Evolutionary conservation across 2,888 invertebrate species (phyloP).

Genomic region (Platypus cylindrus): DNA sequence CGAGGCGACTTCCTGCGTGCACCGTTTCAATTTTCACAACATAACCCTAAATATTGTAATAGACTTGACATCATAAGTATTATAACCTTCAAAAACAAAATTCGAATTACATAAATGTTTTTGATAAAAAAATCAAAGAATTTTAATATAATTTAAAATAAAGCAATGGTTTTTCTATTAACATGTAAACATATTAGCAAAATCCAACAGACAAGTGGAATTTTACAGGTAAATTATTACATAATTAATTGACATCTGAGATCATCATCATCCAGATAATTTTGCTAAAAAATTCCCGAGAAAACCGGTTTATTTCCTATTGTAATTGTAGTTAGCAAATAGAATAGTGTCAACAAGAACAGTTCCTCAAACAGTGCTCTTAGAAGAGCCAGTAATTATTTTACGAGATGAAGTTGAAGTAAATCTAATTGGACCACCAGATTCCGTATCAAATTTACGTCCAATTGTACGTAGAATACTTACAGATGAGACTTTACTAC

Average conservation of each 20-base stretch:
- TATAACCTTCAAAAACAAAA: no score
- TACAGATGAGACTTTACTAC: conserved; percentile 51
- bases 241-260: background rate
- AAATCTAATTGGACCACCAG: conserved; percentile 69
- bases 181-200: conserved; percentile 2
- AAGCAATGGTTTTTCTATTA: conserved; percentile 2
- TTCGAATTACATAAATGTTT: no score
- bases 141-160: no score
- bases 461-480: conserved; percentile 54
- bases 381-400: conserved; percentile 28
- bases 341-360: conserved; percentile 43
- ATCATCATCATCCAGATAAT: no score
- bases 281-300: no score
- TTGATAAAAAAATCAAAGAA: no score
- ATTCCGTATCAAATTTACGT: conserved; percentile 66
- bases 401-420: conserved; percentile 28
- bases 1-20: no score
- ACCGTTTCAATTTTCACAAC: no score
- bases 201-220: conserved; percentile 5
- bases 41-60: no score
- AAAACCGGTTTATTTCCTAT: background rate
- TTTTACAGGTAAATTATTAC: conserved; percentile 4
- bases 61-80: no score
- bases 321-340: conserved; percentile 12
- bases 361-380: conserved; percentile 19